Conservation (phyloP, 2,888 invertebrate species). For the Athalia circularis region DNA sequence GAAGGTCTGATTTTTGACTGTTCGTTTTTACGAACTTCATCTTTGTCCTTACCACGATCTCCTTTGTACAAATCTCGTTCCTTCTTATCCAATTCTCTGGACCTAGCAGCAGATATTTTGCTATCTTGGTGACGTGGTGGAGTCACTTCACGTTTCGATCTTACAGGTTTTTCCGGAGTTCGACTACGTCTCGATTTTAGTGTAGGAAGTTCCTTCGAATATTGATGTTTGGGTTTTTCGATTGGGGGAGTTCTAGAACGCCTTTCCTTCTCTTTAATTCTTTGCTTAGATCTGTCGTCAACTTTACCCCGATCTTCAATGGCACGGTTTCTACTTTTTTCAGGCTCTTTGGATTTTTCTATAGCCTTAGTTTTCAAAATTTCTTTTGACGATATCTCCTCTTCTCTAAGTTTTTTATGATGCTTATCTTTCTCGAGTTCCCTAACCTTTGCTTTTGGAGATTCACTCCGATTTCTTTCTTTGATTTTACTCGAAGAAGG, state of each 20-base stretch:
- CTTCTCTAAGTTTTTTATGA: constrained; percentile 60
- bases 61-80: constrained; percentile 67
- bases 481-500: constrained; percentile 59
- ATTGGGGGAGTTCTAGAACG: constrained; percentile 69
- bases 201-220: constrained; percentile 60
- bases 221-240: constrained; percentile 66
- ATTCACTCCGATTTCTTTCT: constrained; percentile 69
- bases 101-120: constrained; percentile 53
- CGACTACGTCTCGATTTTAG: constrained; percentile 66
- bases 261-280: constrained; percentile 69
- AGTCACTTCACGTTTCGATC: constrained; percentile 63
- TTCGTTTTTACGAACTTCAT: constrained; percentile 63
- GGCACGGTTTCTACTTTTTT: constrained; percentile 62
- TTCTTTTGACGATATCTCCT: constrained; percentile 57
- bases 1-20: constrained; percentile 57
- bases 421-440: constrained; percentile 64
- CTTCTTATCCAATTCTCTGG: constrained; percentile 66
- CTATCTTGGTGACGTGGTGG: constrained; percentile 64
- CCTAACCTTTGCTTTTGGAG: constrained; percentile 59
- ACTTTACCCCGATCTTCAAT: constrained; percentile 61
- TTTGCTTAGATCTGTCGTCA: constrained; percentile 66
- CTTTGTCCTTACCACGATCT: constrained; percentile 68
- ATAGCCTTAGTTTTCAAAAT: constrained; percentile 56
- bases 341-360: constrained; percentile 66
- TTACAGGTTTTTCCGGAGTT: constrained; percentile 66